Evolutionary conservation across 2,888 invertebrate species (phyloP).

Genomic region (Cantharis nigra): DNA sequence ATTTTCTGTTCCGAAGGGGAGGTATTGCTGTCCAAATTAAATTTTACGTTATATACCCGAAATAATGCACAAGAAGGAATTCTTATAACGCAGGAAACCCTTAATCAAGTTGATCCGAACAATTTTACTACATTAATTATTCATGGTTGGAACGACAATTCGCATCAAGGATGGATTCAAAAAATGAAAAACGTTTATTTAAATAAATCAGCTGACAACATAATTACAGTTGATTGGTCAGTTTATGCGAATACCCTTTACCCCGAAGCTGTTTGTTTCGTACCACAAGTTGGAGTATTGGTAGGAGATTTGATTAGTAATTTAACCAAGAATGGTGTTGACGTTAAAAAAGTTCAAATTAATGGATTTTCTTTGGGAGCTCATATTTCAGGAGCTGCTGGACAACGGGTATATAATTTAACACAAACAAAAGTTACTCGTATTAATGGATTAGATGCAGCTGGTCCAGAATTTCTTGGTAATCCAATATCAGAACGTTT

Average conservation of each 20-base stretch:
- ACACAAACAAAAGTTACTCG: background rate
- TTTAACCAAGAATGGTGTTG: background rate
- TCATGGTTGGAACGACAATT: background rate
- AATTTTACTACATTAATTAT: background rate
- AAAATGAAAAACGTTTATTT: background rate
- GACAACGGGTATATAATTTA: background rate
- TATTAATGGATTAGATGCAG: background rate
- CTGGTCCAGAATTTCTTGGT: background rate
- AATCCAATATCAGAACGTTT: background rate
- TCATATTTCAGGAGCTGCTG: background rate
- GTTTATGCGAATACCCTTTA: background rate
- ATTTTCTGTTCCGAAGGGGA: background rate
- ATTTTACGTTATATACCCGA: background rate
- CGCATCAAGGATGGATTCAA: background rate
- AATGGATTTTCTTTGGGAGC: background rate
- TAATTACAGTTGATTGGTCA: background rate
- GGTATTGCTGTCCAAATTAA: background rate
- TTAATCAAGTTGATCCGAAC: background rate
- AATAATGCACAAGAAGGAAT: background rate
- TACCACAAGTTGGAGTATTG: background rate
- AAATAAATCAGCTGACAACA: background rate
- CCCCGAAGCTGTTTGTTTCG: background rate
- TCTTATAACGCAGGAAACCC: background rate
- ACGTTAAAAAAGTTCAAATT: background rate
- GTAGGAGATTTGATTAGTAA: background rate